Percentiles rank a stretch among this genome's conserved stretches.
These are phyloP conservation scores for Sebastes steindachneri DNA, from an alignment of 2,797 vertebrate species.

Conservation along the genomic window DNA sequence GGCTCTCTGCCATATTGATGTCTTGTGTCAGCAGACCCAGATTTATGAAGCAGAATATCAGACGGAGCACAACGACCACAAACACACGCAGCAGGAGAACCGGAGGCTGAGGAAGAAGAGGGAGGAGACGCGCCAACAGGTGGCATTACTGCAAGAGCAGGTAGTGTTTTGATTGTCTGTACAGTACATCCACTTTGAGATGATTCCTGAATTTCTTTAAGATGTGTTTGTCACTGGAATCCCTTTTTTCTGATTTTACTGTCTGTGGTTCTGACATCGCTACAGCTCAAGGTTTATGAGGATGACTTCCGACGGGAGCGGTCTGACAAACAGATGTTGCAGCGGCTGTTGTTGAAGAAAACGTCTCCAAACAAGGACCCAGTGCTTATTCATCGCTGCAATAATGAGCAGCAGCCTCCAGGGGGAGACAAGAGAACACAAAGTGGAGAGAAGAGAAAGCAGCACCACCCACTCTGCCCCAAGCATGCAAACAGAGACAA, in stretches of 20 bases:
- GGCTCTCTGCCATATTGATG: slow-evolving; percentile 28
- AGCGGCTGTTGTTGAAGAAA: slow-evolving; percentile 84
- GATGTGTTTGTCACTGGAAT: not conserved
- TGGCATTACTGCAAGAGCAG: slow-evolving; percentile 85
- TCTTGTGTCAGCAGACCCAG: slow-evolving; percentile 77
- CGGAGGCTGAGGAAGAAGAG: slow-evolving; percentile 80
- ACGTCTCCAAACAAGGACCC: slow-evolving; percentile 62
- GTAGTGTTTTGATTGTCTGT: slow-evolving; percentile 45
- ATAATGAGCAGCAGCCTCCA: slow-evolving; percentile 71
- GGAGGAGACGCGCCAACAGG: slow-evolving; percentile 85
- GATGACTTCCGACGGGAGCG: slow-evolving; percentile 85
- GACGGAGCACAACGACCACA: slow-evolving; percentile 82
- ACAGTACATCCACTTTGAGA: not conserved
- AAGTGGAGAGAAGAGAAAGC: slow-evolving; percentile 60
- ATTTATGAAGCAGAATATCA: slow-evolving; percentile 85
- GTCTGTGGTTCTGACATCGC: not conserved
- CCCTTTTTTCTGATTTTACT: not conserved
- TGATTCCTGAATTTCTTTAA: not conserved
- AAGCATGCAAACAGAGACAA: slow-evolving; percentile 68
- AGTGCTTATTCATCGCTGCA: slow-evolving; percentile 84
- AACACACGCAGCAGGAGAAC: slow-evolving; percentile 84
- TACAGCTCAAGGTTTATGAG: slow-evolving; percentile 85
- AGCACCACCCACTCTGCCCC: slow-evolving; percentile 72
- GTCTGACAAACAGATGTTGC: slow-evolving; percentile 86
- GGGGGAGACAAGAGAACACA: slow-evolving; percentile 57